phyloP scores from a whole-genome alignment of 2,797 vertebrate species.

The Anisognathus igniventris region DNA sequence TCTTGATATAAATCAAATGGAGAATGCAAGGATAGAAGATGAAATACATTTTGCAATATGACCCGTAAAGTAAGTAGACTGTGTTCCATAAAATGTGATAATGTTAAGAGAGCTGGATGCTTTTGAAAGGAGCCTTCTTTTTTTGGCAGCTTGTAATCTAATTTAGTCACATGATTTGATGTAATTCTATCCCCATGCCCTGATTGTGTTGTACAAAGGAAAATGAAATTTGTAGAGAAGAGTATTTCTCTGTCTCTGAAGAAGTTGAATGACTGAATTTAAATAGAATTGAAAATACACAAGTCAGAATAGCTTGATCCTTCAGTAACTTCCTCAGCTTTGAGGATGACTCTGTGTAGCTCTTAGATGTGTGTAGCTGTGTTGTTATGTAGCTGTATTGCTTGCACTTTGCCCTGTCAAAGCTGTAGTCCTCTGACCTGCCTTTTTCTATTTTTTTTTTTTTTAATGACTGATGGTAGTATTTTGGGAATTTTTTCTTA shows the following conservation, averaged over 20 bases:
- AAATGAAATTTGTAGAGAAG: background rate
- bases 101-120: background rate
- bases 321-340: background rate
- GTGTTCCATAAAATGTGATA: background rate
- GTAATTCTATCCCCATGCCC: background rate
- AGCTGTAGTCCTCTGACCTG: background rate
- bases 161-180: background rate
- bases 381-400: background rate
- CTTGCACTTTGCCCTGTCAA: background rate
- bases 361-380: background rate
- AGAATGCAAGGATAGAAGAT: background rate
- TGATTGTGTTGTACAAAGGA: background rate
- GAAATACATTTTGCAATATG: background rate
- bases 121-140: background rate
- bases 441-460: background rate
- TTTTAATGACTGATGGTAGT: background rate
- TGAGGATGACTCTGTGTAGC: background rate
- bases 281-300: background rate
- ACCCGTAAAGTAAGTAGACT: background rate
- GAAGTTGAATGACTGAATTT: background rate
- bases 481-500: background rate
- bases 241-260: background rate
- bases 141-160: background rate
- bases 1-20: background rate
- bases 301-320: background rate